phyloP scores from a whole-genome alignment of 2,888 invertebrate genomes.

The Timema cristinae region DNA sequence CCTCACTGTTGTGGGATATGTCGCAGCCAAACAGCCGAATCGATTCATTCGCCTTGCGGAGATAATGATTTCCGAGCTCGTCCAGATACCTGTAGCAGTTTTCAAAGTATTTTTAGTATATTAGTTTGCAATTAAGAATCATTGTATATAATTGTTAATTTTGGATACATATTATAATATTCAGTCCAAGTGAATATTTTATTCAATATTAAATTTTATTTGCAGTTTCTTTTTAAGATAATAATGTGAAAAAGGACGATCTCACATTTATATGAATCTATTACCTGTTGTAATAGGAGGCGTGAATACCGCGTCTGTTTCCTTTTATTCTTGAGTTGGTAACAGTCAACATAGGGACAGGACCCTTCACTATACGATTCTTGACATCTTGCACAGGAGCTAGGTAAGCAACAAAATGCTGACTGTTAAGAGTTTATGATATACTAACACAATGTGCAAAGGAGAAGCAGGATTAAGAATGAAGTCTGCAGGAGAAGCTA shows the following conservation, averaged over 20 bases:
- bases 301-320: conserved; percentile 76
- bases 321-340: conserved; percentile 70
- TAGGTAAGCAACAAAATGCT: conserved; percentile 21
- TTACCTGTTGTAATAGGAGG: conserved; percentile 72
- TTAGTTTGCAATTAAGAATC: background rate
- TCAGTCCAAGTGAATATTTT: background rate
- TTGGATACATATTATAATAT: background rate
- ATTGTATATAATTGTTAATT: background rate
- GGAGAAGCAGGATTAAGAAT: too few relatives aligned
- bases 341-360: conserved; percentile 70
- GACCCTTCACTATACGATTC: conserved; percentile 71
- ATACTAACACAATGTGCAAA: too few relatives aligned
- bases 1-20: conserved; percentile 72
- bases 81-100: conserved; percentile 50
- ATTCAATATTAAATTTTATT: background rate
- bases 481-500: too few relatives aligned
- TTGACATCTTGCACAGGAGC: conserved; percentile 54
- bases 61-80: conserved; percentile 78
- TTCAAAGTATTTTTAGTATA: background rate
- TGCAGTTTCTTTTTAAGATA: background rate
- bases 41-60: conserved; percentile 84
- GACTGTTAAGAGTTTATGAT: background rate
- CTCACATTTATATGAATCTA: too few relatives aligned
- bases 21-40: conserved; percentile 75
- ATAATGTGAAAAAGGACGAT: background rate